phyloP scores from a whole-genome alignment of 2,113 vertebrate species.

The Callithrix jacchus region DNA sequence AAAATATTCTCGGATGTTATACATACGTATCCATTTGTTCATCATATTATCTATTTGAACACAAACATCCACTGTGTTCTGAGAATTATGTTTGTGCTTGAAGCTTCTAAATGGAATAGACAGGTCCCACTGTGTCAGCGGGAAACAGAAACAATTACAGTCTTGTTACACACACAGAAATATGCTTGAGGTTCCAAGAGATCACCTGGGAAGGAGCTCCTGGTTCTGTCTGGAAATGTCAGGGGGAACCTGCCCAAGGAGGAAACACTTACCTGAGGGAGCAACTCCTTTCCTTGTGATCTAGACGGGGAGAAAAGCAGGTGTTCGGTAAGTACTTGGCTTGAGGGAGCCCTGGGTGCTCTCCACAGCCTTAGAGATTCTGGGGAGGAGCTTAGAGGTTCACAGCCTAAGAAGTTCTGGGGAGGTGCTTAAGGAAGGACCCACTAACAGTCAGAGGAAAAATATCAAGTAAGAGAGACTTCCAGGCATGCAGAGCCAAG shows the following conservation, averaged over 20 bases:
- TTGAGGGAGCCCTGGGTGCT: neutral
- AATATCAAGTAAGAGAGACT: neutral
- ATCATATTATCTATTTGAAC: neutral
- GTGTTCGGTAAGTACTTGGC: too few species aligned
- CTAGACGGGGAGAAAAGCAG: neutral
- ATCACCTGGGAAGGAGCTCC: neutral
- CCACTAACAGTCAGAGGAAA: neutral
- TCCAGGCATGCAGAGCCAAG: neutral
- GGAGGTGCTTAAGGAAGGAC: neutral
- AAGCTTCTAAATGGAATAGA: neutral
- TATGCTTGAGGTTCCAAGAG: neutral
- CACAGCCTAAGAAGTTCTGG: neutral
- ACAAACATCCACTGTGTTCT: neutral
- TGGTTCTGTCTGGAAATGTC: neutral
- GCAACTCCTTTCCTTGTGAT: accelerated
- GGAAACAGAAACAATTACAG: neutral
- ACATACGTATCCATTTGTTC: neutral
- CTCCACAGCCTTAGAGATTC: neutral
- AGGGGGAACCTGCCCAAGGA: neutral
- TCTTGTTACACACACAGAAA: neutral
- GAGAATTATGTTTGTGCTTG: neutral
- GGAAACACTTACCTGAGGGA: neutral
- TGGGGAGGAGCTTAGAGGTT: neutral
- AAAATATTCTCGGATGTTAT: neutral
- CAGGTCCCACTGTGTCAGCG: neutral